Base-by-base conservation (phyloP, 2,888 invertebrate species). In the Abrostola tripartita region DNA sequence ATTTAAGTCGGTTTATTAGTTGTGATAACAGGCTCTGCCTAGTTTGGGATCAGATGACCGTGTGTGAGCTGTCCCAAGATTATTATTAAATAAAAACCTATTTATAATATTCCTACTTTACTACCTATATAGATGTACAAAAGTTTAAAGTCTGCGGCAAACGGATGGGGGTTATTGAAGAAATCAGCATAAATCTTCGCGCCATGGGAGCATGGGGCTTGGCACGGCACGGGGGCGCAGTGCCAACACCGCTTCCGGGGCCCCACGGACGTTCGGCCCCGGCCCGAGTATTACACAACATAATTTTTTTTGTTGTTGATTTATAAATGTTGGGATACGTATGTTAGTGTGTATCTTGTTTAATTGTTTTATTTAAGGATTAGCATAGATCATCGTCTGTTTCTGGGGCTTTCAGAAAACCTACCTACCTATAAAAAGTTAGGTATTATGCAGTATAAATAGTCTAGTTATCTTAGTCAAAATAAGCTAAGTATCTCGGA, bases 121-220 rank as follows among this genome's bases (percentile, higher is more conserved):
- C n/a, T n/a, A n/a, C n/a, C n/a, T n/a, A n/a, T n/a, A n/a, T n/a
- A n/a, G n/a, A n/a, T n/a, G n/a, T n/a, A n/a, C 24, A 52, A 65
- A 64, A 72, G 57, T 14, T 65, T 58, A 37, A 37, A 58, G 44
- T 47, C 47, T 24, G 42, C 7, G 49, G 50, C 41, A 41, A 57
- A 68, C 62, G 64, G 68, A 72, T 71, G 72, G 64, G 47, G 57
- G 58, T 68, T 80, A 71, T 82, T 81, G 71, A 73, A 76, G 76
- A 66, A 67, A 79, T 82, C 78, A 74, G 78, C 72, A 81, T 81
- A 81, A 81, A 81, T 81, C 81, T 76, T 53, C 10, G 12, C 50
- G 60, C 57, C 49, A 62, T 42, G 69, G 63, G 52, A 67, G 62
- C 50, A 47, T 67, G 62, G 66, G 60, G 68, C 40, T 80, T 81